These are phyloP conservation scores for Scomberomorus guttatus DNA, from an alignment of 2,797 vertebrate genomes.

Conservation along the genomic window DNA sequence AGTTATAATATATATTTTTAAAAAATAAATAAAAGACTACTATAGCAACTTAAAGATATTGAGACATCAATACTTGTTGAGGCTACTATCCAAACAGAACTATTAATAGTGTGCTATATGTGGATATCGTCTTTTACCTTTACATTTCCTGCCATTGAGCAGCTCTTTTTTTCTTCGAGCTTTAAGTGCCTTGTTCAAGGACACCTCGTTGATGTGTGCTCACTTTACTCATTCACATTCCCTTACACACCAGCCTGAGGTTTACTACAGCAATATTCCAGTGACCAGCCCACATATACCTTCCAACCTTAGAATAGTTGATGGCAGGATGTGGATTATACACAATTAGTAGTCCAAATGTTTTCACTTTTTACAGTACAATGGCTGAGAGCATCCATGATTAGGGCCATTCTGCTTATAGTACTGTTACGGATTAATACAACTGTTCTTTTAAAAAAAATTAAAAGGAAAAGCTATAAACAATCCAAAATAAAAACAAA, in stretches of 20 bases:
- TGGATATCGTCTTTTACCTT: not conserved
- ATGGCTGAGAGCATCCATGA: not conserved
- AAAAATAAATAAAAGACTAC: not conserved
- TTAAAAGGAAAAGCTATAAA: not conserved
- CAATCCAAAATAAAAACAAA: no score
- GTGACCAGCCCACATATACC: not conserved
- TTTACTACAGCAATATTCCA: not conserved
- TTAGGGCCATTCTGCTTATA: not conserved
- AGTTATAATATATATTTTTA: no score
- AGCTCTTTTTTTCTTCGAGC: constrained; percentile 34
- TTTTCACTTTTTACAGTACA: not conserved
- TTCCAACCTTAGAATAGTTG: not conserved
- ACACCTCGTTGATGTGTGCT: constrained; percentile 24
- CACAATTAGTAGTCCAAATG: accelerated
- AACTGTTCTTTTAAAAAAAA: not conserved
- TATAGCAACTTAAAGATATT: not conserved
- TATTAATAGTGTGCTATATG: not conserved
- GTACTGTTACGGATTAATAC: not conserved
- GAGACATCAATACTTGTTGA: not conserved
- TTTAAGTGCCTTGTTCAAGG: constrained; percentile 26
- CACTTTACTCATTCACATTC: constrained; percentile 26
- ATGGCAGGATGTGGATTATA: not conserved
- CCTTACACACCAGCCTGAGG: not conserved
- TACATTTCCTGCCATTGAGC: constrained; percentile 8
- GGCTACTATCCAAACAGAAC: not conserved